Percentiles rank a stretch among this genome's conserved stretches.
These are phyloP conservation scores for Rhagonycha fulva DNA, from an alignment of 2,888 invertebrate species.

Conservation along the genomic window DNA sequence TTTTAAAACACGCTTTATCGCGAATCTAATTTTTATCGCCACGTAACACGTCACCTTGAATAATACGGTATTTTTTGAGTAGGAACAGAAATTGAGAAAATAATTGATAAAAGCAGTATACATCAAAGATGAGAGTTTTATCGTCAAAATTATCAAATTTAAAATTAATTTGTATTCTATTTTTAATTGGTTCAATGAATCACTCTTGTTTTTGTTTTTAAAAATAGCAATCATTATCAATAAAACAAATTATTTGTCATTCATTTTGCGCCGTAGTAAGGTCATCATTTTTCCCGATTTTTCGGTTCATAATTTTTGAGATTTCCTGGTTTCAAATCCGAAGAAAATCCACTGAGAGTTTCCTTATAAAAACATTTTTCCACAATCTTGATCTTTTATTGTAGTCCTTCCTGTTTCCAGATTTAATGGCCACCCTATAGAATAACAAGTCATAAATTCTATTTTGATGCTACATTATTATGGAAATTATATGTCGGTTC, in stretches of 20 bases:
- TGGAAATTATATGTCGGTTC: not conserved
- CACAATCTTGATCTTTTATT: not conserved
- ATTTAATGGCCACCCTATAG: not conserved
- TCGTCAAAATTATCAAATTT: not conserved
- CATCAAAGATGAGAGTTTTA: not conserved
- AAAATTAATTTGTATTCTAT: not conserved
- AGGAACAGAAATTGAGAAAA: not conserved
- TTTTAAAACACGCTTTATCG: not conserved
- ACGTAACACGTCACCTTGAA: constrained; percentile 1
- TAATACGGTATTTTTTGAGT: not conserved
- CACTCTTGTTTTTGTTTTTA: not conserved
- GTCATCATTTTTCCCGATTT: not conserved
- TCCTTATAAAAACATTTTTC: not conserved
- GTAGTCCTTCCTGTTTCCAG: not conserved
- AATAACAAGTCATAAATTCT: not conserved
- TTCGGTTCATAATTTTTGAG: too few species aligned
- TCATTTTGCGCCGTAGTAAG: not conserved
- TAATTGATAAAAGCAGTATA: not conserved
- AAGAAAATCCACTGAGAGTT: not conserved
- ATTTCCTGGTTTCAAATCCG: too few species aligned
- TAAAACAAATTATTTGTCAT: not conserved
- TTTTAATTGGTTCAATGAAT: not conserved
- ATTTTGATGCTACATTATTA: not conserved
- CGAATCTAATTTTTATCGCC: constrained; percentile 1
- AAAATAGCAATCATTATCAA: not conserved